Evolutionary conservation across 1,140 invertebrate genomes (phyloP), one percentile per base, ranked within the genome.

Genomic region (Bicyclus anynana): DNA sequence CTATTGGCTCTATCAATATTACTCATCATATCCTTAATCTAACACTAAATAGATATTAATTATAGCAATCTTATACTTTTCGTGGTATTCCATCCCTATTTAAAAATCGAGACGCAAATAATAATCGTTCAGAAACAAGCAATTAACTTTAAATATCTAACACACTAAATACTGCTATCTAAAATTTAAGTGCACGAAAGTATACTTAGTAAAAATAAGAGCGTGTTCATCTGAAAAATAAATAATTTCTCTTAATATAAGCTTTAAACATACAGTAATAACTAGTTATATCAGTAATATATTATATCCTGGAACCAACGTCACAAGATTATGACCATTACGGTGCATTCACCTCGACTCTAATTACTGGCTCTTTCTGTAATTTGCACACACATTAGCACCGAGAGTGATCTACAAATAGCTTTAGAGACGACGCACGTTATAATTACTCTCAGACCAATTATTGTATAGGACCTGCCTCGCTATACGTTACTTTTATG

Each of bases 381-480:
- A 80, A 79, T 82, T 77, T 82, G 69, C 74, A 77, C 73, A 71
- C 65, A 76, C 78, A 80, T 82, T 81, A 77, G 70, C 74, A 75
- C 69, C 71, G 69, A 68, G 76, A 78, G 76, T 77, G 69, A 77
- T 77, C 73, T 75, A 76, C 72, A 79, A 79, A 80, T 81, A 78
- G 72, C 78, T 69, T 52, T 69, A 54, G 58, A 70, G 60, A 61
- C 13, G 13, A 38, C 37, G 37, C 66, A 62, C 65, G 74, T 63
- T 66, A 73, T 80, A 76, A 84, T n/a, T n/a, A n/a, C n/a, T n/a
- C n/a, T n/a, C n/a, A n/a, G n/a, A n/a, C n/a, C n/a, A n/a, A n/a
- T n/a, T n/a, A n/a, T n/a, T n/a, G n/a, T n/a, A n/a, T n/a, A n/a
- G n/a, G n/a, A n/a, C n/a, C n/a, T n/a, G n/a, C n/a, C n/a, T n/a